These are phyloP conservation scores for Urechis unicinctus DNA, from an alignment of 2,888 invertebrate genomes.

Conservation along the genomic window DNA sequence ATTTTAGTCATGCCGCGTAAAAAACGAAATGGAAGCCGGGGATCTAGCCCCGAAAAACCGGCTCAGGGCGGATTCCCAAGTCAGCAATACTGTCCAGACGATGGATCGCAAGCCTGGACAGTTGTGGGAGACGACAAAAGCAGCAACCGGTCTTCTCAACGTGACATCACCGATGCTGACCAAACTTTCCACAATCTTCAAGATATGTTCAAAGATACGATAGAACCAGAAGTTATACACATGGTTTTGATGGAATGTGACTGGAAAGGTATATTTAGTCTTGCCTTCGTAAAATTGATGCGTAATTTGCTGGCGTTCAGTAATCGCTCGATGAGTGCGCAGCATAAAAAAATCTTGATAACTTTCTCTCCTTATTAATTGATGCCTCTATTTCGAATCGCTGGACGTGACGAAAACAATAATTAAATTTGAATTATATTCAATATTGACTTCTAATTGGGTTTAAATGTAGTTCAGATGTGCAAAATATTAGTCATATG, in stretches of 20 bases:
- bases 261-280: conserved; percentile 30
- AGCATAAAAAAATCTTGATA: too few species aligned
- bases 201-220: conserved; percentile 35
- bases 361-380: too few species aligned
- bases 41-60: conserved; percentile 12
- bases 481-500: too few species aligned
- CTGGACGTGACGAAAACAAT: too few species aligned
- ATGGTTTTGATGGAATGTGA: conserved; percentile 34
- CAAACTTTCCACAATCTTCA: conserved; percentile 25
- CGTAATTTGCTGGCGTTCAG: too few species aligned
- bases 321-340: too few species aligned
- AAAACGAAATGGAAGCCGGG: conserved; percentile 12
- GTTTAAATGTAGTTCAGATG: too few species aligned
- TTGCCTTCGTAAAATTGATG: too few species aligned
- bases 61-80: not conserved
- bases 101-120: not conserved
- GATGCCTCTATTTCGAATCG: too few species aligned
- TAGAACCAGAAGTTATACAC: conserved; percentile 37
- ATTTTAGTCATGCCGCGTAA: conserved; percentile 15
- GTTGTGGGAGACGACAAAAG: not conserved
- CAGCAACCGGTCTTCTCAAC: too few species aligned
- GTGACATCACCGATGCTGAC: conserved; percentile 7
- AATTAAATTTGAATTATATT: too few species aligned
- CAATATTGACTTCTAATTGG: too few species aligned
- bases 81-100: conserved; percentile 1